phyloP scores from a whole-genome alignment of 2,113 vertebrate genomes.

The Hoplias malabaricus region DNA sequence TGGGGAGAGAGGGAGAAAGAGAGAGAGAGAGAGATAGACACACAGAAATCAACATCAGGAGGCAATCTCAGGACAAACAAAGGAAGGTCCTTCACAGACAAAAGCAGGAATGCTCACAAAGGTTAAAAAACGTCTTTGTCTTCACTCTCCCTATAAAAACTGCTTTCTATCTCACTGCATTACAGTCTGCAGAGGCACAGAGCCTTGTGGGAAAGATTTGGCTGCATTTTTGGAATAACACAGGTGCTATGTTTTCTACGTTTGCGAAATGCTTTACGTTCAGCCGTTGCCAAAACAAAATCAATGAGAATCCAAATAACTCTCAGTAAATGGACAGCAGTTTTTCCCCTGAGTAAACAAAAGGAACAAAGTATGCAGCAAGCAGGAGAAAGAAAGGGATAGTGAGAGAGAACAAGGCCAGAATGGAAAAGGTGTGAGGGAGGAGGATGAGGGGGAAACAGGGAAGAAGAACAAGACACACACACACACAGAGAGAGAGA shows the following conservation, averaged over 20 bases:
- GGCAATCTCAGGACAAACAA: slow-evolving; percentile 38
- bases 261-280: slow-evolving; percentile 26
- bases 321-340: slow-evolving; percentile 3
- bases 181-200: neutral
- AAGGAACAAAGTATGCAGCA: slow-evolving; percentile 27
- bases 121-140: neutral
- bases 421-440: neutral
- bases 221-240: slow-evolving; percentile 5
- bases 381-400: neutral
- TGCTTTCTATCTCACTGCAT: neutral
- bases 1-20: slow-evolving; percentile 12
- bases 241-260: neutral
- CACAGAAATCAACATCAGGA: slow-evolving; percentile 12
- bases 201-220: neutral
- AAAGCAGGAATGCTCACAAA: neutral
- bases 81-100: slow-evolving; percentile 18
- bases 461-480: neutral
- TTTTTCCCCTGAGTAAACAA: slow-evolving; percentile 27
- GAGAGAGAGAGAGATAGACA: neutral
- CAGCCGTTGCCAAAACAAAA: slow-evolving; percentile 8
- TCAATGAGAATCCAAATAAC: slow-evolving; percentile 39
- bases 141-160: neutral
- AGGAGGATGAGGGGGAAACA: neutral
- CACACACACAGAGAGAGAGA: slow-evolving; percentile 49
- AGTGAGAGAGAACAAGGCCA: slow-evolving; percentile 19